phyloP scores from a whole-genome alignment of 2,797 vertebrate genomes.

The Amblyopsis hoosieri region DNA sequence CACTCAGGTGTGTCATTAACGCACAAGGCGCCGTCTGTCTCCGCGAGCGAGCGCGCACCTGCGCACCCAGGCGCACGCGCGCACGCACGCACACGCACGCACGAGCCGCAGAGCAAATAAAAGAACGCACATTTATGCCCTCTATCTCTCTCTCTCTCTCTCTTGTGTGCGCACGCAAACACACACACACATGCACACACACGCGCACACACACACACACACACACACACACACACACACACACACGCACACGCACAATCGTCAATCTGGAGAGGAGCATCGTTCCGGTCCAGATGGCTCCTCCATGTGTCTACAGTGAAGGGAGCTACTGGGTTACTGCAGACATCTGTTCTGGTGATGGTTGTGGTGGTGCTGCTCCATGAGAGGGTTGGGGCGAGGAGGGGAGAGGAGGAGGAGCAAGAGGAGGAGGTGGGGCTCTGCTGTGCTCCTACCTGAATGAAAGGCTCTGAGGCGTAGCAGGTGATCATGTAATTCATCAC shows the following conservation, averaged over 20 bases:
- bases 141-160: slow-evolving; percentile 18
- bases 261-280: slow-evolving; percentile 76
- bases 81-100: slow-evolving; percentile 9
- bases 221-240: slow-evolving; percentile 43
- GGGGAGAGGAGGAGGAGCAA: slow-evolving; percentile 27
- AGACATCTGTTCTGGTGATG: slow-evolving; percentile 83
- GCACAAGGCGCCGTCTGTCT: slow-evolving; percentile 66
- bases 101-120: slow-evolving; percentile 25
- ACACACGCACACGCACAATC: slow-evolving; percentile 38
- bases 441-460: slow-evolving; percentile 75
- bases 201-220: slow-evolving; percentile 40
- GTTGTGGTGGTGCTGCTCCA: slow-evolving; percentile 61
- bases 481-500: slow-evolving; percentile 79
- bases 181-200: slow-evolving; percentile 41
- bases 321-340: slow-evolving; percentile 85
- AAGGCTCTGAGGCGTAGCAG: slow-evolving; percentile 67
- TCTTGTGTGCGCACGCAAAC: slow-evolving; percentile 49
- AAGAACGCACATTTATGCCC: slow-evolving; percentile 22
- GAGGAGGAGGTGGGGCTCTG: slow-evolving; percentile 25
- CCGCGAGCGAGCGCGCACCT: slow-evolving; percentile 62
- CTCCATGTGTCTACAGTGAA: slow-evolving; percentile 83
- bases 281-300: slow-evolving; percentile 81
- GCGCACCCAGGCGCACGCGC: slow-evolving; percentile 17
- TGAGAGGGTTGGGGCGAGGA: slow-evolving; percentile 54
- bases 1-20: slow-evolving; percentile 73